These are phyloP conservation scores for Pardosa pseudoannulata DNA, from an alignment of 2,888 invertebrate species.

Conservation along the genomic window DNA sequence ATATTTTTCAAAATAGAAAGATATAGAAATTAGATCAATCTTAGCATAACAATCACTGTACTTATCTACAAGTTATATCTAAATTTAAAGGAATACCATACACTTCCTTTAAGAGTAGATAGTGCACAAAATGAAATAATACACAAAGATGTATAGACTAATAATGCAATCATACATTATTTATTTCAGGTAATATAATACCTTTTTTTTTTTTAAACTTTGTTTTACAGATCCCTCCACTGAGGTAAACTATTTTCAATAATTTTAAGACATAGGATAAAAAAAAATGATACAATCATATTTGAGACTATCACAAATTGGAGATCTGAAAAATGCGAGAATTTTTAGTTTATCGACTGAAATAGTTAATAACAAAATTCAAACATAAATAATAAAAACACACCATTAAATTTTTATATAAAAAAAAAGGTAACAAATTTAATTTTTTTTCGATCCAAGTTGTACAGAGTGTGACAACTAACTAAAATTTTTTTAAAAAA, in stretches of 20 bases:
- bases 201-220: not conserved
- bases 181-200: not conserved
- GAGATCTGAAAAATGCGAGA: not conserved
- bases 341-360: no score
- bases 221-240: constrained; percentile 19
- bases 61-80: no score
- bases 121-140: no score
- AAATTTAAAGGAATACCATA: no score
- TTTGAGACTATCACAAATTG: not conserved
- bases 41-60: no score
- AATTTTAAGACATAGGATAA: not conserved
- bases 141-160: no score
- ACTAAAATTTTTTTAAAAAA: no score
- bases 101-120: no score
- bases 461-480: no score
- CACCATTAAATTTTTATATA: not conserved
- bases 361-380: not conserved
- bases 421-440: not conserved
- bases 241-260: constrained; percentile 6
- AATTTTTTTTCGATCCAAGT: no score
- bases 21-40: no score
- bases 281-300: not conserved
- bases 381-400: not conserved
- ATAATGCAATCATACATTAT: constrained; percentile 14
- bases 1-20: no score